Base-by-base conservation (phyloP, 2,888 invertebrate genomes). In the Chrysina gloriosa region DNA sequence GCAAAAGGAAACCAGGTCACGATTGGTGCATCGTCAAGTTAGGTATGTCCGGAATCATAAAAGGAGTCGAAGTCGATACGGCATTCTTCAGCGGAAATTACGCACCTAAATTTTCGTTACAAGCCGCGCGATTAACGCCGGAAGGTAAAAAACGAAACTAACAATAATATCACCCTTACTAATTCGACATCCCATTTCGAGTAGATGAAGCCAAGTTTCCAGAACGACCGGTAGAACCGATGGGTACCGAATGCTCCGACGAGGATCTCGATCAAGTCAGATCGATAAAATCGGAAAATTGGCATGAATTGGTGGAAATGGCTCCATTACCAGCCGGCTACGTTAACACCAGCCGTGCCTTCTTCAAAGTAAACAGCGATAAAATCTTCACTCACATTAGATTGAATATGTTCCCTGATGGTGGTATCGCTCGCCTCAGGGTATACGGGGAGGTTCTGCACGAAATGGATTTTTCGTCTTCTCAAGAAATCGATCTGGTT, bases 11-110 rank as follows among this genome's bases (percentile, higher is more conserved):
- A 19, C 79, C 85, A 0, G 89, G 89, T 0, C 89, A 89, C 69
- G 89, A 89, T 71, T 89, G 89, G 88, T 86, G 88, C 70, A 86
- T 90, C 68, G 78, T 89, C 64, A 86, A 86, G 72, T 75, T 89
- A 23, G 86, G 85, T 23, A 82, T 86, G 0, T 85, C 86, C 45
- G 87, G 88, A 69, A 80, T 85, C 19, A 83, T 89, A 63, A 81
- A 83, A 79, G 88, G 86, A 45, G 75, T 88, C 7, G 78, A 87
- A 34, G 82, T 89, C 0, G 89, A 90, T 73, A 90, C 89, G 0
- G 88, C 87, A 1, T 88, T 84, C 77, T 89, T 89, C 74, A 89
- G 89, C 0, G 89, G 89, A 65, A 89, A 89, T 77, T 87, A 85
- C 74, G 86, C 88, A 0, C 89, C 89, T 0, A 86, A 86, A 75